Percentiles rank a stretch among this genome's conserved stretches.
Evolutionary conservation across 2,113 vertebrate species (phyloP).

Genomic region (Carlito syrichta): DNA sequence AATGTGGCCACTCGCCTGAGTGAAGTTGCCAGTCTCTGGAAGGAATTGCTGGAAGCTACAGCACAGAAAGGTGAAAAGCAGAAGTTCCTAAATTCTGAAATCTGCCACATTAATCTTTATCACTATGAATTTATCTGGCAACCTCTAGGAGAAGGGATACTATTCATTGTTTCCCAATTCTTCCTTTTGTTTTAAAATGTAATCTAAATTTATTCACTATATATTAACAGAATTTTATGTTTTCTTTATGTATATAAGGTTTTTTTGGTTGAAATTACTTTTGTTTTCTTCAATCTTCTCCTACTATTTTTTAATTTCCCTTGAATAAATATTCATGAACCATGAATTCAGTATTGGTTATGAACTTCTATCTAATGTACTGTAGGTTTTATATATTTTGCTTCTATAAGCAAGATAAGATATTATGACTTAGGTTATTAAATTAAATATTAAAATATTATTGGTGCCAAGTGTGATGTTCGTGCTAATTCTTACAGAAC

Average conservation of each 20-base stretch:
- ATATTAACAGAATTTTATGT: not conserved
- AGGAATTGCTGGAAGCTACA: conserved; percentile 49
- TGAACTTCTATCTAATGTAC: too few relatives aligned
- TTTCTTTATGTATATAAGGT: not conserved
- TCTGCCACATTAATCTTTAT: not conserved
- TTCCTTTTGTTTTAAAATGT: not conserved
- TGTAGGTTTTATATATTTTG: not conserved
- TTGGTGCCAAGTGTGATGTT: not conserved
- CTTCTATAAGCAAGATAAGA: not conserved
- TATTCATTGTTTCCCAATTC: not conserved
- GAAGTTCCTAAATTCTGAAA: not conserved
- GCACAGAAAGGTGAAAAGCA: conserved; percentile 64
- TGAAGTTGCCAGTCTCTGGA: conserved; percentile 63
- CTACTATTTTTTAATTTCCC: not conserved
- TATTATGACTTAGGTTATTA: not conserved
- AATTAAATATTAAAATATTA: not conserved
- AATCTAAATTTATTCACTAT: not conserved
- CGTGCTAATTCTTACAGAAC: not conserved
- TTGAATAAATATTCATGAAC: not conserved
- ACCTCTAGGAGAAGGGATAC: not conserved
- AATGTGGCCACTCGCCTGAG: not conserved
- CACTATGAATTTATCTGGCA: not conserved
- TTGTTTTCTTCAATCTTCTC: not conserved
- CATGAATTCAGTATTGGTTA: too few relatives aligned
- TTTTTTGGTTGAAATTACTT: not conserved